Evolutionary conservation across 2,113 vertebrate genomes (phyloP), one percentile per base, ranked within the genome.

Genomic region (Origma solitaria): DNA sequence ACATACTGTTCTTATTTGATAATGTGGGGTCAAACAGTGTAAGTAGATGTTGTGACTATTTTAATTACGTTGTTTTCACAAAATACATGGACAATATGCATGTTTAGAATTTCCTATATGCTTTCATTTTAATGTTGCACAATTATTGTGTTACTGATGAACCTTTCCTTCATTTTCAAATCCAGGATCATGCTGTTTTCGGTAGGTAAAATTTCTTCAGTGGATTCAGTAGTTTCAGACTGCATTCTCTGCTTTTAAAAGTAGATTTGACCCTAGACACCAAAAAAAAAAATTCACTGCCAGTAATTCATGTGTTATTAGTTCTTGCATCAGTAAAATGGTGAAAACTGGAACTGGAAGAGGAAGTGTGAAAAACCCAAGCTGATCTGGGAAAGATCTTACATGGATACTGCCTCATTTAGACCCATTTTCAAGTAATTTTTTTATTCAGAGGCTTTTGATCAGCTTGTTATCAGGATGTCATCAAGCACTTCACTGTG

Each of bases 91-190:
- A 31, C 24, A 49, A 23, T 33, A 19, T 69, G 12, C 15, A 14
- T 62, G 0, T 0, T 40, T 37, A 49, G 58, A 57, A 50, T 28
- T 50, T 86, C 5, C 15, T n/a, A 1, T n/a, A 11, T 44, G 3
- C 19, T 65, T 58, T 53, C 21, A 62, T 62, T 82, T 76, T 31
- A 24, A 40, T 60, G 4, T 60, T 69, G 53, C 45, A 57, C 22
- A 49, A 20, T 45, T 83, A 53, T 1, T 53, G 10, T 37, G 11
- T 92, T 57, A n/a, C 8, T 73, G 23, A 21, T 76, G 28, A 79
- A 27, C 16, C 2, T 61, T 69, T 69, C 31, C 42, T 80, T 68
- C 7, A 23, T 61, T 90, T 86, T 88, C n/a, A 65, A 69, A 40
- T 76, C 44, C 40, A n/a, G 66, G 12, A 25, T 57, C 20, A 1